Evolutionary conservation across 2,888 invertebrate genomes (phyloP), one percentile per base, ranked within the genome.

Genomic region (Ochlodes sylvanus): DNA sequence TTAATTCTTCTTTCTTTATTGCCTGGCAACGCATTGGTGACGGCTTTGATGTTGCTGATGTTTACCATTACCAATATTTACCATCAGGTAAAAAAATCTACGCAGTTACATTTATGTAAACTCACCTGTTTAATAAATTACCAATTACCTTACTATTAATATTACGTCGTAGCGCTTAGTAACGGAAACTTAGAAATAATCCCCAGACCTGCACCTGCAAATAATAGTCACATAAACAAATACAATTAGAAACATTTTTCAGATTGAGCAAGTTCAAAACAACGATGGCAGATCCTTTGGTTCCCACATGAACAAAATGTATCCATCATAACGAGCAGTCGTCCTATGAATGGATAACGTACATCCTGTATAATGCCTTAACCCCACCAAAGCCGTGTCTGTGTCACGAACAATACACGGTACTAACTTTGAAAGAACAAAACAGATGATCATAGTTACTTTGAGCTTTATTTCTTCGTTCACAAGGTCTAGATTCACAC

Each of bases 321-420:
- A 67, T 67, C 66, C 66, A 67, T 67, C 66, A 67, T 67, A 61
- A 67, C 60, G 61, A 61, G 44, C 66, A 67, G 54, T 61, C 66
- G 34, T 60, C 61, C 66, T 44, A 67, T 67, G 66, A 67, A 67
- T 67, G 66, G 66, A 62, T 68, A 68, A 61, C 67, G 55, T 68
- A 68, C 67, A 67, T 47, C 61, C 67, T 55, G 19, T 60, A 62
- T 68, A 68, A 68, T 68, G 67, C 67, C 67, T 56, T 62, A 68
- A 68, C 67, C 67, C 70, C 68, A 68, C 68, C 64, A 68, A 64
- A 68, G 68, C 68, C 50, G 19, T 68, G 70, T 68, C 67, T 68
- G 60, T 55, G 64, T 69, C 67, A 60, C 19, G 69, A 69, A 71
- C 70, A 60, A 63, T 58, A 58, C 57, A 67, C 68, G 68, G 65